These are phyloP conservation scores for Philopotamus ludificatus DNA, from an alignment of 1,140 invertebrate genomes.

Conservation along the genomic window DNA sequence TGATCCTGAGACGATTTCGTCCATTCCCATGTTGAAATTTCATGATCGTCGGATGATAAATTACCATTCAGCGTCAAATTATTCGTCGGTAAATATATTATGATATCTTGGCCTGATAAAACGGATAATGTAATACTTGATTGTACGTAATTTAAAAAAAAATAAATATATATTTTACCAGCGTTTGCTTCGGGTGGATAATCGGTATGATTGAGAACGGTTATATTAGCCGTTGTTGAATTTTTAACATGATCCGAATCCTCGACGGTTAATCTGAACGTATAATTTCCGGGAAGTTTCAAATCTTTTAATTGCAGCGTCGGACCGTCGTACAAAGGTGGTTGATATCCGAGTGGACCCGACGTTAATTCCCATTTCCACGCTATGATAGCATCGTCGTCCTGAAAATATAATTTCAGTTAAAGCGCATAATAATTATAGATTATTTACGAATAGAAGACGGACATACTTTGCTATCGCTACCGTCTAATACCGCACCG, in stretches of 20 bases:
- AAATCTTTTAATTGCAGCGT: slow-evolving; percentile 82
- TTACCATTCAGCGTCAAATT: slow-evolving; percentile 87
- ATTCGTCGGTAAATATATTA: slow-evolving; percentile 88
- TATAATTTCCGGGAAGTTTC: slow-evolving; percentile 85
- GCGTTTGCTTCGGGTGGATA: slow-evolving; percentile 95
- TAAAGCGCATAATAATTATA: not conserved
- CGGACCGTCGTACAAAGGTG: slow-evolving; percentile 73
- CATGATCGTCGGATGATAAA: slow-evolving; percentile 88
- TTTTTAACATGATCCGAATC: slow-evolving; percentile 87
- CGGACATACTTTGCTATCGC: slow-evolving; percentile 53
- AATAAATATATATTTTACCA: slow-evolving; percentile 48
- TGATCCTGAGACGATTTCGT: slow-evolving; percentile 83
- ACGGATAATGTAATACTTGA: not conserved
- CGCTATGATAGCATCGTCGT: slow-evolving; percentile 79
- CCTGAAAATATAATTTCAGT: slow-evolving; percentile 47
- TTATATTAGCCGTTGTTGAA: slow-evolving; percentile 84
- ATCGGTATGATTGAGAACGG: slow-evolving; percentile 87
- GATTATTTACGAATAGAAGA: not conserved
- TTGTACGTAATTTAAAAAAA: slow-evolving; percentile 12
- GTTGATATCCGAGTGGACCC: slow-evolving; percentile 81
- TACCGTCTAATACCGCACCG: slow-evolving; percentile 85
- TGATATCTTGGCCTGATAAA: slow-evolving; percentile 72
- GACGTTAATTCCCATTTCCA: slow-evolving; percentile 92
- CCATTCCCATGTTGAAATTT: slow-evolving; percentile 93
- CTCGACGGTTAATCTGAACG: slow-evolving; percentile 89